A percentile compares a stretch with the other conserved stretches of the same genome.
phyloP scores from a whole-genome alignment of 2,888 invertebrate genomes.

The Nephrotoma flavescens region DNA sequence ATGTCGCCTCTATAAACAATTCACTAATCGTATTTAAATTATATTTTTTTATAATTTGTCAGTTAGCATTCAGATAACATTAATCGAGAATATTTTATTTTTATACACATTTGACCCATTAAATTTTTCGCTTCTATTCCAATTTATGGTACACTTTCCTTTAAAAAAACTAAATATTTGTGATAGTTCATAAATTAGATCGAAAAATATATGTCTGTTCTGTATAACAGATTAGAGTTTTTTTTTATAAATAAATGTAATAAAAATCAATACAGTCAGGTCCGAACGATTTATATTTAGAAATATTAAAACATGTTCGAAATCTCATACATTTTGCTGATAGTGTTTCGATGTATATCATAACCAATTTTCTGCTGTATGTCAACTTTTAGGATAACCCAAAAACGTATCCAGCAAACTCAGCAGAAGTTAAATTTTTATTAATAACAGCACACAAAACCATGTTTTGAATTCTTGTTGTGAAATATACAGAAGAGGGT shows the following conservation, averaged over 20 bases:
- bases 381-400: neutral
- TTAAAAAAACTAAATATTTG: neutral
- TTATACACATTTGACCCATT: neutral
- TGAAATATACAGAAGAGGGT: neutral
- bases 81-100: neutral
- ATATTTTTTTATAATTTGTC: neutral
- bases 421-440: neutral
- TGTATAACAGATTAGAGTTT: neutral
- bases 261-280: neutral
- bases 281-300: neutral
- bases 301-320: neutral
- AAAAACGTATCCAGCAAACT: neutral
- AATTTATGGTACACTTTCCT: neutral
- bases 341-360: neutral
- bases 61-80: neutral
- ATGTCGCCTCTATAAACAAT: neutral
- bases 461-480: neutral
- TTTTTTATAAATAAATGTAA: neutral
- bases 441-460: neutral
- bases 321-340: neutral
- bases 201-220: neutral
- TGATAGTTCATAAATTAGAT: neutral
- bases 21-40: neutral
- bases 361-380: neutral
- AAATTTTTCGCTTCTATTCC: neutral